phyloP scores from a whole-genome alignment of 2,113 vertebrate genomes.

The Melanostigma gelatinosum region DNA sequence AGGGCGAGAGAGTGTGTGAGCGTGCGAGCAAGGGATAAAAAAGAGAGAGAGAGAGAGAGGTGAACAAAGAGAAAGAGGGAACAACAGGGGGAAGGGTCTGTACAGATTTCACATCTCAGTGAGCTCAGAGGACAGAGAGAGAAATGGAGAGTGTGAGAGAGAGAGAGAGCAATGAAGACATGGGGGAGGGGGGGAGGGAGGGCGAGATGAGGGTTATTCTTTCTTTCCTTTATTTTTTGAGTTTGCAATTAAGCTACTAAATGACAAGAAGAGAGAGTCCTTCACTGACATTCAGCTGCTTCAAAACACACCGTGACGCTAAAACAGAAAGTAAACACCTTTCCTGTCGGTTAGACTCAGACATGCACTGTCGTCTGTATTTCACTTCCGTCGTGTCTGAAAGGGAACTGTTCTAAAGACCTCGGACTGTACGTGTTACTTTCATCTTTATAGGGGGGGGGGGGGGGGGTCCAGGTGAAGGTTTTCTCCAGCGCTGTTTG shows the following conservation, averaged over 20 bases:
- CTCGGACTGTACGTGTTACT: too few species aligned
- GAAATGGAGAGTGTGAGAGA: slow-evolving; percentile 43
- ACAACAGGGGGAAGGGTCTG: slow-evolving; percentile 23
- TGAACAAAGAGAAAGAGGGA: slow-evolving; percentile 25
- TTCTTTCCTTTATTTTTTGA: slow-evolving; percentile 8
- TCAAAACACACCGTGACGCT: background rate
- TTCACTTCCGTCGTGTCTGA: too few species aligned
- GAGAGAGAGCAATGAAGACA: background rate
- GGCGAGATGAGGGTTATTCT: slow-evolving; percentile 16
- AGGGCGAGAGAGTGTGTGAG: background rate
- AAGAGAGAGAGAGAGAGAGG: slow-evolving; percentile 11
- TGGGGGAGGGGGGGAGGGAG: background rate
- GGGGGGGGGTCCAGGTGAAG: too few species aligned
- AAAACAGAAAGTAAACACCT: background rate
- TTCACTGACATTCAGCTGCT: slow-evolving; percentile 19
- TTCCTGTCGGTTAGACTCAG: background rate
- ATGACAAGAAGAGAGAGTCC: background rate
- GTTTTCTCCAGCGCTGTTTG: background rate
- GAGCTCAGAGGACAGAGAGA: slow-evolving; percentile 43
- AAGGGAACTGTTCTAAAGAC: too few species aligned
- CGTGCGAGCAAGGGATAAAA: background rate
- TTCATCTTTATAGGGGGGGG: too few species aligned
- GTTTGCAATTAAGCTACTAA: background rate
- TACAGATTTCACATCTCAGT: slow-evolving; percentile 57
- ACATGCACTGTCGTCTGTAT: too few species aligned